Evolutionary conservation across 92 coral and sea anemone species (phyloP), one percentile per base, ranked within the genome.

Genomic region (Palythoa heliodiscus): DNA sequence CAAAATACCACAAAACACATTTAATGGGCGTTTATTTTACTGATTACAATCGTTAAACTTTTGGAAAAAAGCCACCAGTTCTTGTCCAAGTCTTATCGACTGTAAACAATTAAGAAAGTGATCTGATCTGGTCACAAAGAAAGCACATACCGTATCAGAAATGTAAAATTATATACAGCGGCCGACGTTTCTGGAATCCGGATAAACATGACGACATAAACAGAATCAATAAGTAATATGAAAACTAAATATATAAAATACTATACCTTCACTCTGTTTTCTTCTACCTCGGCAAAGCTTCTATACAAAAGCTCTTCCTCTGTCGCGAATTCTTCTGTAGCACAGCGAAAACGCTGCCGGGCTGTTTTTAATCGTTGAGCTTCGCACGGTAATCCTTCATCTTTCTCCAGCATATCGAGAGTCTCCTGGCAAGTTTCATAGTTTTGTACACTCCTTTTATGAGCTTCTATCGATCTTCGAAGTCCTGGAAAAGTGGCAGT

Each of bases 401-500:
- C 98, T 86, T 82, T 91, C 68, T 94, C 98, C 75, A 92, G 78
- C 71, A 91, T 71, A 73, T 94, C 98, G 16, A 97, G 85, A 68
- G 94, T 91, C 82, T 97, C 98, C 40, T 90, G 95, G 76, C 99
- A 95, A 53, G 95, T 91, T 81, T 95, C 97, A 82, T 95, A 93
- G 43, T 93, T 95, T 76, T 91, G 95, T 22, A 92, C 95, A 82
- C 96, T 93, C 73, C 98, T 92, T 78, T 95, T 97, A 82, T 97
- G 98, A 24, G 96, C 97, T 82, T 93, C 99, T 61, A 97, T 97
- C 71, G 98, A 95, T 83, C 95, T 86, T 80, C 91, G 90, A 11
- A 97, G 89, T 63, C 93, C 97, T 54, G 99, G 99, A 79, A 97
- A 90, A 82, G 96, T 95, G 22, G 99, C 92, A 16, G 95, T 93